Evolutionary conservation across 1,140 invertebrate species (phyloP), one percentile per base, ranked within the genome.

Genomic region (Ips typographus): DNA sequence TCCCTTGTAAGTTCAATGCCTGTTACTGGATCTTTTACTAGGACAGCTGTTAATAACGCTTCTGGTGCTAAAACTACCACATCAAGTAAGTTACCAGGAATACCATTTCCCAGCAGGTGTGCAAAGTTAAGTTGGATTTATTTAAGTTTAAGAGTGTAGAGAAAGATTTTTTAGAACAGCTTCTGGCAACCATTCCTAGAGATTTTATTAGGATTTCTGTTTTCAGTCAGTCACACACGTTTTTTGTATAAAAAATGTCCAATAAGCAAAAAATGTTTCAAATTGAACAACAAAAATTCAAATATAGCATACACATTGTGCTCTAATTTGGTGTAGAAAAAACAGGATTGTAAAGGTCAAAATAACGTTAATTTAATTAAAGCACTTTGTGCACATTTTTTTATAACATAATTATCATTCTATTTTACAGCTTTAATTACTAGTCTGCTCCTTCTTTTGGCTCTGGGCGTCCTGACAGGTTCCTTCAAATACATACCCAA

Each of bases 41-140:
- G 94, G 72, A 95, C 94, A 38, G 95, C 95, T 2, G 89, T 98
- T 1, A 97, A 97, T 82, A 90, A 94, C 77, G 90, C 92, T 39
- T 95, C 93, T 74, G 95, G 95, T 36, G 95, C 96, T 0, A 85
- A 86, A 74, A 96, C 94, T 1, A 88, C 93, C 2, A 86, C 93
- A 63, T 93, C 92, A 22, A 93, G 94, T 5, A 79, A 36, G 44
- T 49, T 1, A 22, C 22, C 22, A 22, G 22, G 22, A 22, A 22
- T 22, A 22, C 22, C 22, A 22, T 22, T 22, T 22, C 22, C 22
- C 22, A 22, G 22, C 22, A 22, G 22, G 22, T 22, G 22, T 22
- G 22, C 22, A 22, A 22, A 22, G 22, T 22, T 22, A 22, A 22
- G 22, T 22, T 22, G 22, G 22, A 22, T 22, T 22, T 22, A 22